phyloP scores from a whole-genome alignment of 2,888 invertebrate genomes.

The Cryptocephalus primarius region DNA sequence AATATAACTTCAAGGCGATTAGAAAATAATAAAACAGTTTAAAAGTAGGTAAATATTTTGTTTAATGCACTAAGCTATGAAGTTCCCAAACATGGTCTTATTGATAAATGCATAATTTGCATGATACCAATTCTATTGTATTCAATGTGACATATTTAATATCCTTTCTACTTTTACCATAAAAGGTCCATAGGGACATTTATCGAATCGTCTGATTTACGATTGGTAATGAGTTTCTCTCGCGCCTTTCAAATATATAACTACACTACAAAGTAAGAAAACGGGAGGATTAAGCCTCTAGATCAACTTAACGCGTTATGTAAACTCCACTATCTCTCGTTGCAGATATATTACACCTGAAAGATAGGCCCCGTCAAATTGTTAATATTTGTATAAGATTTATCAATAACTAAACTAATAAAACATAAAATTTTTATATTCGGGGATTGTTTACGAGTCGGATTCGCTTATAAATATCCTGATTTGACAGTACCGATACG shows the following conservation, averaged over 20 bases:
- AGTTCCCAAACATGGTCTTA: no score
- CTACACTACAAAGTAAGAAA: not conserved
- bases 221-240: not conserved
- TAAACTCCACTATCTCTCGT: no score
- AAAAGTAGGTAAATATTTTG: no score
- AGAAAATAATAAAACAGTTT: no score
- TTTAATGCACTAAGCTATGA: no score
- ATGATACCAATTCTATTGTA: not conserved
- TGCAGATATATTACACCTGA: no score
- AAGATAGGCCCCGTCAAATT: conserved; percentile 1
- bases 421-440: conserved; percentile 5
- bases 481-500: no score
- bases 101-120: no score
- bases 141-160: not conserved
- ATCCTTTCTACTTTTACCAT: conserved; percentile 1
- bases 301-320: no score
- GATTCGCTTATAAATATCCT: no score
- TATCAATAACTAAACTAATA: conserved; percentile 11
- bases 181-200: not conserved
- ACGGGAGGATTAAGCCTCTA: no score
- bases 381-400: conserved; percentile 8
- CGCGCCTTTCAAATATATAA: not conserved
- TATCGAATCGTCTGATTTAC: conserved; percentile 1
- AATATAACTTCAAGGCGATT: no score
- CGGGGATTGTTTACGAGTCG: not conserved